A percentile compares a stretch with the other conserved stretches of the same genome.
phyloP scores from a whole-genome alignment of 2,797 vertebrate genomes.

The Rachycentron canadum region DNA sequence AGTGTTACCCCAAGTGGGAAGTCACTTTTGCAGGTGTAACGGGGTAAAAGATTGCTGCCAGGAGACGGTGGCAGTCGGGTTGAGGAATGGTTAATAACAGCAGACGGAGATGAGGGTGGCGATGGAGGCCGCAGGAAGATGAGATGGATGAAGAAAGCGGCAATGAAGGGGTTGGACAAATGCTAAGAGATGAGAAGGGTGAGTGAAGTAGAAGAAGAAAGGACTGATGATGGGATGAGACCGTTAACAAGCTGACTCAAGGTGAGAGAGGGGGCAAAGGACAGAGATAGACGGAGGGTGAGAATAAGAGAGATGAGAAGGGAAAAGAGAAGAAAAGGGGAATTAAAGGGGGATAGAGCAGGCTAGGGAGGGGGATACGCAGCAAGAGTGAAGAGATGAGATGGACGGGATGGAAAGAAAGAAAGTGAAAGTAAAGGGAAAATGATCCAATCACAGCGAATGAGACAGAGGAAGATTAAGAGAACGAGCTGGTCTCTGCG shows the following conservation, averaged over 20 bases:
- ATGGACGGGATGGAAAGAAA: neutral
- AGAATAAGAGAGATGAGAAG: constrained; percentile 18
- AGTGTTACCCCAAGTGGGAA: neutral
- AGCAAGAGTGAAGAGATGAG: neutral
- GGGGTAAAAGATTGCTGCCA: neutral
- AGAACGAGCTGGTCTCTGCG: neutral
- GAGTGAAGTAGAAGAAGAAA: constrained; percentile 17
- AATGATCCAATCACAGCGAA: neutral
- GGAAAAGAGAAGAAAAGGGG: neutral
- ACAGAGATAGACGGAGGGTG: constrained; percentile 6
- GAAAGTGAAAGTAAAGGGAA: neutral
- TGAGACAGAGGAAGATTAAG: neutral
- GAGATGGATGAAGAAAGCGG: constrained; percentile 9
- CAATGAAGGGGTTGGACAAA: constrained; percentile 19
- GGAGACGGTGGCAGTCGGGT: neutral
- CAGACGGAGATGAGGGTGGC: neutral
- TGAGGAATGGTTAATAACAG: neutral
- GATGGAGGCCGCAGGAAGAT: neutral
- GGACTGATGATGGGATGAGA: constrained; percentile 41
- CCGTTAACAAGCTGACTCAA: constrained; percentile 47
- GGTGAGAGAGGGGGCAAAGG: constrained; percentile 7
- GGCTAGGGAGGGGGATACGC: neutral
- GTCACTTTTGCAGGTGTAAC: neutral
- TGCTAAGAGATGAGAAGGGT: constrained; percentile 31
- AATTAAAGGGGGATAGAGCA: no score